These are phyloP conservation scores for Nineta flava DNA, from an alignment of 2,888 invertebrate genomes.

Conservation along the genomic window DNA sequence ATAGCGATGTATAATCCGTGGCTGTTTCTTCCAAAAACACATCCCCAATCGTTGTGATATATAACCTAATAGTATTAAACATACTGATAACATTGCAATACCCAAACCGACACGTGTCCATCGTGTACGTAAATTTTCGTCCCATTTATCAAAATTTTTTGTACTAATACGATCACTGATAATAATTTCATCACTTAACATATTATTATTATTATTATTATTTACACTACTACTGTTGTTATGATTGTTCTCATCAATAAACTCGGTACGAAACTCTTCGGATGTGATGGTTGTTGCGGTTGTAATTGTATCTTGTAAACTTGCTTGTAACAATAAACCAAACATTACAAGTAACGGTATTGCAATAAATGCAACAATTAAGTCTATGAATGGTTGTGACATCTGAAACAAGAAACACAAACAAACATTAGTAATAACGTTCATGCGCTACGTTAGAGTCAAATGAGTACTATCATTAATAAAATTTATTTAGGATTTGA, in stretches of 20 bases:
- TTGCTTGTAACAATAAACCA: not conserved
- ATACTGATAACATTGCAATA: conserved; percentile 26
- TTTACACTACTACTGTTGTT: too few species aligned
- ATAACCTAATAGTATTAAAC: conserved; percentile 28
- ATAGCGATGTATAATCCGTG: not conserved
- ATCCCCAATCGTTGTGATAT: conserved; percentile 30
- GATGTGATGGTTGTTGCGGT: not conserved
- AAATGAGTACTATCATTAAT: too few species aligned
- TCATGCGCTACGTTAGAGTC: too few species aligned
- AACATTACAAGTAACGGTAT: conserved; percentile 3
- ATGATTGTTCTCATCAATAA: not conserved
- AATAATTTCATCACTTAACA: too few species aligned
- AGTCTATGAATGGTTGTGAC: conserved; percentile 3
- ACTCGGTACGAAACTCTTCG: not conserved
- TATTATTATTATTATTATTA: too few species aligned
- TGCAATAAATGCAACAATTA: conserved; percentile 1
- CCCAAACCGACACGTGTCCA: conserved; percentile 29
- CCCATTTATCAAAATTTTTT: not conserved
- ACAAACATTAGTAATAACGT: not conserved
- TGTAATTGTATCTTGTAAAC: not conserved
- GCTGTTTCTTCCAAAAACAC: conserved; percentile 28
- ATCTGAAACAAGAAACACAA: not conserved
- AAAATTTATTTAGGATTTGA: too few species aligned
- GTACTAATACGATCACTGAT: not conserved
- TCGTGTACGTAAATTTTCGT: conserved; percentile 11